Percentiles rank a stretch among this genome's conserved stretches.
phyloP scores from a whole-genome alignment of 2,888 invertebrate species.

The Sphecodes monilicornis region DNA sequence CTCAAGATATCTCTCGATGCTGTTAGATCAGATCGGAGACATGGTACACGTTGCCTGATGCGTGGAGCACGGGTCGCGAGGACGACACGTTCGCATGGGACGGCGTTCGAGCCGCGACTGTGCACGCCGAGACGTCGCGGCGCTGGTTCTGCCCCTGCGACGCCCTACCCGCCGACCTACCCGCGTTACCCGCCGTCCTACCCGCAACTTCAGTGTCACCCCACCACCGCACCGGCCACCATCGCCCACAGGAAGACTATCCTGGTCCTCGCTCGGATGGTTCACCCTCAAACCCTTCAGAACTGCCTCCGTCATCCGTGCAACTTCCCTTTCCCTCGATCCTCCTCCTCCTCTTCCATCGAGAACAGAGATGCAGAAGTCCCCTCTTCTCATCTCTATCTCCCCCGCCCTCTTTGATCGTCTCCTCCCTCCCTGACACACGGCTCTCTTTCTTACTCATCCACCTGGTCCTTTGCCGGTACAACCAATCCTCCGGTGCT shows the following conservation, averaged over 20 bases:
- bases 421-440: slow-evolving; percentile 1
- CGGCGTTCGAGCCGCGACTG: slow-evolving; percentile 84
- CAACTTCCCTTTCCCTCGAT: slow-evolving; percentile 31
- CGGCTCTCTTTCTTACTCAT: slow-evolving; percentile 16
- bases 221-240: slow-evolving; percentile 69
- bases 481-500: slow-evolving; percentile 8
- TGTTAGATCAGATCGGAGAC: slow-evolving; percentile 27
- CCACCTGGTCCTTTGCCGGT: slow-evolving; percentile 13
- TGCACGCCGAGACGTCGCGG: slow-evolving; percentile 81
- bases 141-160: slow-evolving; percentile 82
- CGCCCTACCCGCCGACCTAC: slow-evolving; percentile 78
- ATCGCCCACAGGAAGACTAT: slow-evolving; percentile 57
- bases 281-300: slow-evolving; percentile 73
- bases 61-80: slow-evolving; percentile 63
- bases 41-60: slow-evolving; percentile 56
- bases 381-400: not conserved
- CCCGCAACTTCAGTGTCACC: slow-evolving; percentile 71
- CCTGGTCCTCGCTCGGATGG: slow-evolving; percentile 69
- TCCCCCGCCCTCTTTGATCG: slow-evolving; percentile 14
- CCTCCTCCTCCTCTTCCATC: slow-evolving; percentile 48
- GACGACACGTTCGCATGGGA: slow-evolving; percentile 76
- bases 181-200: slow-evolving; percentile 75
- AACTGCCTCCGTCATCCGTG: slow-evolving; percentile 62
- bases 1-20: not conserved
- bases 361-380: not conserved